Percentiles rank a stretch among this genome's conserved stretches.
Conservation (phyloP, 2,797 vertebrate species). For the Manis javanica region DNA sequence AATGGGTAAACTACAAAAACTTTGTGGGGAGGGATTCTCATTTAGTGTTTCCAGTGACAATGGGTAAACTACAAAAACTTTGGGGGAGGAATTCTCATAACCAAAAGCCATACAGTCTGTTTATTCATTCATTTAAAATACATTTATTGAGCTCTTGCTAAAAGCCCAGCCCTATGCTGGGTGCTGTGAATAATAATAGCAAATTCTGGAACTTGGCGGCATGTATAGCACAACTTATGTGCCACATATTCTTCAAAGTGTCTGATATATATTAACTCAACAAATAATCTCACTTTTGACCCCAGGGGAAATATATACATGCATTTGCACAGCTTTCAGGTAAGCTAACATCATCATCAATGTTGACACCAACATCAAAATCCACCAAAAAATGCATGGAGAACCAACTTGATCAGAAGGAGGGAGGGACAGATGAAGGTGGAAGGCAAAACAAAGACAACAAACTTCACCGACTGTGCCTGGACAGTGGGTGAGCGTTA, state of each 20-base stretch:
- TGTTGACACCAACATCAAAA: not conserved
- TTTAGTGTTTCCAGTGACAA: not conserved
- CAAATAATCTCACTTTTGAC: not conserved
- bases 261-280: not conserved
- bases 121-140: not conserved
- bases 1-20: not conserved
- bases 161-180: not conserved
- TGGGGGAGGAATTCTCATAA: not conserved
- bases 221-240: not conserved
- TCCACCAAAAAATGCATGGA: not conserved
- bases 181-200: not conserved
- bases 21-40: not conserved
- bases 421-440: not conserved
- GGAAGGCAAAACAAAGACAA: not conserved
- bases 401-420: not conserved
- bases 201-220: not conserved
- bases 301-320: not conserved
- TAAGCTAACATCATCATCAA: not conserved
- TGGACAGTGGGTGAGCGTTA: constrained; percentile 83
- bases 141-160: not conserved
- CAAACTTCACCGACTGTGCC: not conserved
- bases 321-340: not conserved
- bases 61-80: not conserved
- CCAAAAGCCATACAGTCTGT: not conserved
- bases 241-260: not conserved